Conservation (phyloP, 2,797 vertebrate genomes). For the Amniataba percoides region DNA sequence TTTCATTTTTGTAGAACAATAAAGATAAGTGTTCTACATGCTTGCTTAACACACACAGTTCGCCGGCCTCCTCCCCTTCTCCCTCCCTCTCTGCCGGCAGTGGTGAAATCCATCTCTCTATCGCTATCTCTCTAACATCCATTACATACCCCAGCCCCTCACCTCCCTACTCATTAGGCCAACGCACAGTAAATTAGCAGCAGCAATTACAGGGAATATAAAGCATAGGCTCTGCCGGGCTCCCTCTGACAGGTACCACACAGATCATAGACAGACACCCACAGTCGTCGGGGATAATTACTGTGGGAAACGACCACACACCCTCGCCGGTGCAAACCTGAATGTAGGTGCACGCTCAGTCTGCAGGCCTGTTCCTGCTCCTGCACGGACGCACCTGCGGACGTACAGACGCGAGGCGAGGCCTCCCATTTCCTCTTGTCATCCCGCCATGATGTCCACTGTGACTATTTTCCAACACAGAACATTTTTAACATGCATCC, state of each 20-base stretch:
- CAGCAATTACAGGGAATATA: conserved; percentile 86
- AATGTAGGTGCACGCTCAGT: conserved; percentile 59
- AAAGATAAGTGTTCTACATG: conserved; percentile 86
- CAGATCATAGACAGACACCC: conserved; percentile 83
- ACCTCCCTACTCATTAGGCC: conserved; percentile 86
- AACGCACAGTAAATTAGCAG: conserved; percentile 87
- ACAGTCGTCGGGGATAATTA: conserved; percentile 80
- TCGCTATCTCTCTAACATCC: conserved; percentile 86
- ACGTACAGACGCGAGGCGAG: conserved; percentile 31
- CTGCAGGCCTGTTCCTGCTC: conserved; percentile 27
- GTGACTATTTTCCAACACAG: conserved; percentile 75
- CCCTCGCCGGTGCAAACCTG: conserved; percentile 51
- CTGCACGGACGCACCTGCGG: conserved; percentile 43
- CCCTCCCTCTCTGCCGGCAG: conserved; percentile 68
- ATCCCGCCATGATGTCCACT: conserved; percentile 88
- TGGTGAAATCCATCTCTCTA: conserved; percentile 83
- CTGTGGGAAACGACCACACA: conserved; percentile 84
- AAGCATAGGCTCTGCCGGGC: conserved; percentile 75
- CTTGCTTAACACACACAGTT: conserved; percentile 84
- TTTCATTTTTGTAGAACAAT: conserved; percentile 83
- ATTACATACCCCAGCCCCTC: conserved; percentile 87
- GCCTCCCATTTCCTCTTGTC: conserved; percentile 82
- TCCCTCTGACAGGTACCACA: conserved; percentile 83
- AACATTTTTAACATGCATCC: conserved; percentile 86
- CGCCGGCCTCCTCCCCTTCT: conserved; percentile 70